phyloP scores from a whole-genome alignment of 2,113 vertebrate genomes.

The Saccopteryx bilineata region DNA sequence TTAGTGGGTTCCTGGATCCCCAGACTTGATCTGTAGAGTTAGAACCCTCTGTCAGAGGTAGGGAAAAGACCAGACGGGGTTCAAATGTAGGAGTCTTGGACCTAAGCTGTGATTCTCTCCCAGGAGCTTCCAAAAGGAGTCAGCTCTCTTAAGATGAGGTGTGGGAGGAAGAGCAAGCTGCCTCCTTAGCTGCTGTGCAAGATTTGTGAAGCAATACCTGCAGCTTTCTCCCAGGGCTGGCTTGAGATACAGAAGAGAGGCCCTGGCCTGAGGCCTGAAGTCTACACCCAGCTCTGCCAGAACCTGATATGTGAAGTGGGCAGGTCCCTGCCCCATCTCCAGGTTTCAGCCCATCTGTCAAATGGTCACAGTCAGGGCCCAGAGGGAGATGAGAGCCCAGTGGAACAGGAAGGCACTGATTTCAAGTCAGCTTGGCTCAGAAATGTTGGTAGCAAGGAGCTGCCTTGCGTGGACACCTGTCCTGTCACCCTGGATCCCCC shows the following conservation, averaged over 20 bases:
- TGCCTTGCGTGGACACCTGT: background rate
- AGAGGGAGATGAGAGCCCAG: background rate
- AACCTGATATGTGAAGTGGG: background rate
- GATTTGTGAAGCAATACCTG: background rate
- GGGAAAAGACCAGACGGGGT: background rate
- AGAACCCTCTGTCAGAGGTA: background rate
- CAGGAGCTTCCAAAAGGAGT: background rate
- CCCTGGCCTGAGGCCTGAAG: background rate
- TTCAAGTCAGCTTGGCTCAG: background rate
- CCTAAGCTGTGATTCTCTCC: background rate
- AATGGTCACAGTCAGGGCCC: background rate
- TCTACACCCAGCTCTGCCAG: background rate
- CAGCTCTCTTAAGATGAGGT: background rate
- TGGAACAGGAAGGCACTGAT: background rate
- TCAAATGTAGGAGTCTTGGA: background rate
- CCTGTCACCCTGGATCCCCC: no score
- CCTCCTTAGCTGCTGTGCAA: background rate
- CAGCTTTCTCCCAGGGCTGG: background rate
- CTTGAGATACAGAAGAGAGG: background rate
- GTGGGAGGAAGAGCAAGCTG: background rate
- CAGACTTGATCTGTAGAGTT: background rate
- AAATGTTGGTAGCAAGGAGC: background rate
- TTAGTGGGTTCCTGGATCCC: background rate
- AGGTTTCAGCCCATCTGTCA: background rate
- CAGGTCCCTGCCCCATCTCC: background rate